Evolutionary conservation across 2,888 invertebrate species (phyloP).

Genomic region (Nemotelus pantherinus): DNA sequence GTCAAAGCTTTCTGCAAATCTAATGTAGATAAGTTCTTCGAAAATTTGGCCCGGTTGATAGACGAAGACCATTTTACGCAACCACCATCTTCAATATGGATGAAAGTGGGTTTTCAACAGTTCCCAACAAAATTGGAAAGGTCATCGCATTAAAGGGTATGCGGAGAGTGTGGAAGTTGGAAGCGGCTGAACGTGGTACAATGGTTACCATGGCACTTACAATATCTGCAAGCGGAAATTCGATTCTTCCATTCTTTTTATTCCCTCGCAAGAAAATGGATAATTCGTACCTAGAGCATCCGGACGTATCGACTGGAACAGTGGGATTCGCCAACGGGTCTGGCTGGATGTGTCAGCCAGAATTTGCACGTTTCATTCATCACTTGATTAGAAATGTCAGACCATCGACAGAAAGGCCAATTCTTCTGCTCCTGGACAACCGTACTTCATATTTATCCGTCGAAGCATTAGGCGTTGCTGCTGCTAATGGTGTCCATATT

Average conservation of each 20-base stretch:
- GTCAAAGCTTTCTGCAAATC: slow-evolving; percentile 49
- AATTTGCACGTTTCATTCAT: slow-evolving; percentile 52
- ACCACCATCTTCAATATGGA: slow-evolving; percentile 46
- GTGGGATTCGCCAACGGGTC: slow-evolving; percentile 35
- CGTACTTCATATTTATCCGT: slow-evolving; percentile 52
- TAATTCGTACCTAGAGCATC: slow-evolving; percentile 50
- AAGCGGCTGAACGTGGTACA: slow-evolving; percentile 46
- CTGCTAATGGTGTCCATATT: slow-evolving; percentile 54
- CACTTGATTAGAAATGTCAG: slow-evolving; percentile 46
- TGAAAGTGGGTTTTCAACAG: slow-evolving; percentile 47
- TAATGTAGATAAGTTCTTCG: slow-evolving; percentile 47
- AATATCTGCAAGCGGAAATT: slow-evolving; percentile 42
- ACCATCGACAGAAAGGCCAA: slow-evolving; percentile 46
- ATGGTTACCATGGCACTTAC: slow-evolving; percentile 47
- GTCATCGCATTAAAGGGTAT: slow-evolving; percentile 36
- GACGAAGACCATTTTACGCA: not conserved
- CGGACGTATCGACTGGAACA: slow-evolving; percentile 22
- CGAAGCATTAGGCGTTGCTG: slow-evolving; percentile 53
- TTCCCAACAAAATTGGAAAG: slow-evolving; percentile 42
- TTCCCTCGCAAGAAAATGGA: slow-evolving; percentile 48
- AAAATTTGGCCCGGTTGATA: slow-evolving; percentile 28
- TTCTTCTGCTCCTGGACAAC: slow-evolving; percentile 51
- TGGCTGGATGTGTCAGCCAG: slow-evolving; percentile 56
- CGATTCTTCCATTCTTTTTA: slow-evolving; percentile 48
- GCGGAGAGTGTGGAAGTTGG: slow-evolving; percentile 14